phyloP scores from a whole-genome alignment of 2,888 invertebrate species.

The Amphipyra tragopoginis region DNA sequence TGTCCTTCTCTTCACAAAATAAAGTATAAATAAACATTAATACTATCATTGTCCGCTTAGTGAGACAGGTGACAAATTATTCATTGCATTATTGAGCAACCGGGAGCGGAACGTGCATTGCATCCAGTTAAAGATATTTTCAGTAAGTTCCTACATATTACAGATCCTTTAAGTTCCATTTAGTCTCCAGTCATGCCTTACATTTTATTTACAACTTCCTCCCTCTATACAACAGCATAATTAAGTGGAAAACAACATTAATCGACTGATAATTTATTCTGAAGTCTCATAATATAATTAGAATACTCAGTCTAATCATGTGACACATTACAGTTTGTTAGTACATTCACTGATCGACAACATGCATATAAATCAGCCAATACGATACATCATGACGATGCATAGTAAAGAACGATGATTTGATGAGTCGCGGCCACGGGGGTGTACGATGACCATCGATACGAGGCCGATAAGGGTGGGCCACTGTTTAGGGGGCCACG shows the following conservation, averaged over 20 bases:
- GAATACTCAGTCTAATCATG: neutral
- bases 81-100: conserved; percentile 54
- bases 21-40: conserved; percentile 41
- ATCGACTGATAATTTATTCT: no score
- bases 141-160: conserved; percentile 43
- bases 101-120: conserved; percentile 19
- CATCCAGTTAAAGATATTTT: conserved; percentile 31
- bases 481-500: conserved; percentile 44
- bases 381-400: conserved; percentile 52
- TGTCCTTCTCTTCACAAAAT: conserved; percentile 6
- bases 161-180: conserved; percentile 33
- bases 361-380: conserved; percentile 20
- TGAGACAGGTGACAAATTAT: conserved; percentile 50
- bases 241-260: neutral
- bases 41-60: conserved; percentile 46
- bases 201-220: neutral
- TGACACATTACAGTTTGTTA: neutral
- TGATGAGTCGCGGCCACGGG: conserved; percentile 56
- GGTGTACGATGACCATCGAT: conserved; percentile 69
- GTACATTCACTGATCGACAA: conserved; percentile 11
- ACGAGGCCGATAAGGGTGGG: conserved; percentile 65
- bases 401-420: conserved; percentile 61
- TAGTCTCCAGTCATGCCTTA: neutral
- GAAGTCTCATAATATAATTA: no score
- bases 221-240: neutral